A percentile compares a stretch with the other conserved stretches of the same genome.
Conservation (phyloP, 2,113 vertebrate genomes). For the Phalacrocorax pelagicus region DNA sequence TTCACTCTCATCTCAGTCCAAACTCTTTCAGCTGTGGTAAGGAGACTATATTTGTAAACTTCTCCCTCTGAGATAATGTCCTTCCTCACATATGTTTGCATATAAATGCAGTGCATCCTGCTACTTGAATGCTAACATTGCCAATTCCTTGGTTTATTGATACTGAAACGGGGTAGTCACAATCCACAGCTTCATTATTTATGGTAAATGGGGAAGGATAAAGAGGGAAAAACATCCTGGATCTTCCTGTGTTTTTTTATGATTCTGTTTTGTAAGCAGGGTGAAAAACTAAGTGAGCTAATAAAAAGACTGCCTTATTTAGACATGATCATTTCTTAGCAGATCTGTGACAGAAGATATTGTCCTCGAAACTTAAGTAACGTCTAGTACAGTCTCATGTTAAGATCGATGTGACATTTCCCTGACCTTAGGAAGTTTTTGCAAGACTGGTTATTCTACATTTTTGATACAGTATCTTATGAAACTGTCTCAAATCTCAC, state of each 20-base stretch:
- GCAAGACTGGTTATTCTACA: background rate
- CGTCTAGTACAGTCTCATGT: background rate
- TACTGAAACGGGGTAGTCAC: background rate
- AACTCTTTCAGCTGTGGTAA: slow-evolving; percentile 45
- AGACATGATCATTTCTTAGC: background rate
- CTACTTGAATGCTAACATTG: background rate
- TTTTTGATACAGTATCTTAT: background rate
- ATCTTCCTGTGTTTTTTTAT: background rate
- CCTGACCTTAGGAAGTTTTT: background rate
- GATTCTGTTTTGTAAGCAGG: background rate
- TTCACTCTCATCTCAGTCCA: slow-evolving; percentile 56
- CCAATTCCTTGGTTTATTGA: background rate
- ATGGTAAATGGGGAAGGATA: background rate
- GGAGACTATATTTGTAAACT: slow-evolving; percentile 36
- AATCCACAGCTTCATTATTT: background rate
- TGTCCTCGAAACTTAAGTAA: background rate
- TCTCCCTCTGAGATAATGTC: slow-evolving; percentile 43
- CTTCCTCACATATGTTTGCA: slow-evolving; percentile 11
- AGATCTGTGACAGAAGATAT: background rate
- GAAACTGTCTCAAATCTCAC: background rate
- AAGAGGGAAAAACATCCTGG: background rate
- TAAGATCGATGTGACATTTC: background rate
- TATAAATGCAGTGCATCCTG: background rate
- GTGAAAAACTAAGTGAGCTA: background rate
- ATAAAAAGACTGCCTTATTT: background rate